Conservation (phyloP, 2,888 invertebrate genomes). For the Ptychoptera contaminata region DNA sequence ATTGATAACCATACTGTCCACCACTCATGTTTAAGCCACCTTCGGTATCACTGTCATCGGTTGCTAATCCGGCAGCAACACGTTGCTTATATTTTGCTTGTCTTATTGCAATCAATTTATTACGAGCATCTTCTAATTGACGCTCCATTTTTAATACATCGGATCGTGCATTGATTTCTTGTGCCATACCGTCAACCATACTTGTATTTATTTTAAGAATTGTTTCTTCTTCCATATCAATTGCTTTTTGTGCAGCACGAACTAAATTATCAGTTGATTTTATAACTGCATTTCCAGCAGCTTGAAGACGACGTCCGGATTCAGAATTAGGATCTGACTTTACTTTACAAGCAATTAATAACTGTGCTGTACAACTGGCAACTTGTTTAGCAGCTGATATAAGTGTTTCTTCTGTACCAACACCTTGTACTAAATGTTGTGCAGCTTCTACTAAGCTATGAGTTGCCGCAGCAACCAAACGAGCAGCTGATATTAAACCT, state of each 20-base stretch:
- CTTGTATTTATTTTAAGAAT: conserved; percentile 77
- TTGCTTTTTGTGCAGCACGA: conserved; percentile 81
- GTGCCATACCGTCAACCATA: conserved; percentile 94
- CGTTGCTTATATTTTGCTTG: conserved; percentile 79
- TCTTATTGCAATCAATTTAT: conserved; percentile 75
- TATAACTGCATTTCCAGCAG: conserved; percentile 93
- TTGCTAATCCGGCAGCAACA: conserved; percentile 34
- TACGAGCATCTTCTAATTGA: conserved; percentile 83
- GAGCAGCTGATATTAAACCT: conserved; percentile 87
- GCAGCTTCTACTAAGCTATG: conserved; percentile 97
- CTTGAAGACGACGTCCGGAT: conserved; percentile 77
- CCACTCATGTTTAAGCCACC: background rate
- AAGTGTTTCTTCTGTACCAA: conserved; percentile 85
- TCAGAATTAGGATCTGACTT: conserved; percentile 94
- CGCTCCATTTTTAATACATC: conserved; percentile 89
- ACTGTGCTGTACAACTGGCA: conserved; percentile 91
- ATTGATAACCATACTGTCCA: conserved; percentile 20
- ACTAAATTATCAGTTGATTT: conserved; percentile 96
- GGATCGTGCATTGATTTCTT: conserved; percentile 82
- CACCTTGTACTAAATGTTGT: conserved; percentile 86
- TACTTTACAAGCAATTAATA: conserved; percentile 96
- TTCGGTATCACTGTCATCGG: conserved; percentile 47
- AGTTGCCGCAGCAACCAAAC: conserved; percentile 92
- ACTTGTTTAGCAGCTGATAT: conserved; percentile 94
- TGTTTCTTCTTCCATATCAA: conserved; percentile 81